Conservation (phyloP, 2,888 invertebrate species). For the Metalampra italica region DNA sequence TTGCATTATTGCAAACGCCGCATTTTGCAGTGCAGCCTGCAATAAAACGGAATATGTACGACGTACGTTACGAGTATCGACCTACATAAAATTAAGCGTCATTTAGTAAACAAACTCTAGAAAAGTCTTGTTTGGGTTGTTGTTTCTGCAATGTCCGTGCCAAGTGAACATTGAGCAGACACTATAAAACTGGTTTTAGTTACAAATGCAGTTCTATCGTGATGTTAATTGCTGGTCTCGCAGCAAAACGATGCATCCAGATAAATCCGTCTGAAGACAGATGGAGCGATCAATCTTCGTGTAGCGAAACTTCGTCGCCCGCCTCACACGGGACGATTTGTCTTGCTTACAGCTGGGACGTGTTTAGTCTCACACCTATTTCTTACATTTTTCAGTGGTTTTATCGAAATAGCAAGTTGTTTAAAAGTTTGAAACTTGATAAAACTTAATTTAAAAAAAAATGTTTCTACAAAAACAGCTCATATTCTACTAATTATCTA, state of each 20-base stretch:
- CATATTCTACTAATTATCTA: no score
- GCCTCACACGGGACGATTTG: conserved; percentile 27
- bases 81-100: background rate
- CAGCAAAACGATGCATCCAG: conserved; percentile 13
- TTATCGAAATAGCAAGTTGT: background rate
- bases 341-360: conserved; percentile 31
- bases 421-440: no score
- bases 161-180: background rate
- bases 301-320: conserved; percentile 26
- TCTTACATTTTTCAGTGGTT: conserved; percentile 23
- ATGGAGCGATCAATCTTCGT: conserved; percentile 32
- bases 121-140: background rate
- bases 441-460: no score
- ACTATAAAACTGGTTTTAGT: background rate
- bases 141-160: background rate
- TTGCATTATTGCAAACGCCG: no score
- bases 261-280: conserved; percentile 23
- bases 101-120: background rate
- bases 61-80: no score
- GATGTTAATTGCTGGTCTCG: background rate
- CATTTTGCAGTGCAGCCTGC: no score
- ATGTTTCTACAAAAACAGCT: no score
- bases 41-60: no score
- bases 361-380: conserved; percentile 23
- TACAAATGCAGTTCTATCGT: background rate